phyloP scores from a whole-genome alignment of 2,797 vertebrate species.

The Florisuga fusca region DNA sequence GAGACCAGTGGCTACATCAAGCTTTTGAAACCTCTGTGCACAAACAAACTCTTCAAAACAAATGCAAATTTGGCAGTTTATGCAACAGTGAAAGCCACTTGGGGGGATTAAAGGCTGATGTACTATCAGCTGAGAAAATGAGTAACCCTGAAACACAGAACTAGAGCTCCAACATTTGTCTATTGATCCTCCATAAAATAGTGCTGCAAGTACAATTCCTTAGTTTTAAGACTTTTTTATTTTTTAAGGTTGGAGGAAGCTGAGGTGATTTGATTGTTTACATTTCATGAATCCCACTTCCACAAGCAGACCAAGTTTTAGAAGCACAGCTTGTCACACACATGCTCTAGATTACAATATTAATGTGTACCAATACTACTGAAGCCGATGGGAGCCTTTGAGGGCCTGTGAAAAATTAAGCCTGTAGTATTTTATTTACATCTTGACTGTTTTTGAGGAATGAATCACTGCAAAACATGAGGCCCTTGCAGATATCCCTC shows the following conservation, averaged over 20 bases:
- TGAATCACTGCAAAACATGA: not conserved
- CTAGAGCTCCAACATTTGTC: conserved; percentile 32
- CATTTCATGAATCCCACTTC: not conserved
- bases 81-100: conserved; percentile 47
- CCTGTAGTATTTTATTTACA: not conserved
- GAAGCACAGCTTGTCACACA: not conserved
- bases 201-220: not conserved
- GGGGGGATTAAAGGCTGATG: conserved; percentile 68
- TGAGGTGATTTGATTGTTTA: conserved; percentile 2
- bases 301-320: not conserved
- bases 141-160: conserved; percentile 57
- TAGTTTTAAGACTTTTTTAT: not conserved
- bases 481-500: not conserved
- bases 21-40: conserved; percentile 22
- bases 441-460: not conserved
- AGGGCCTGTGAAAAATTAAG: not conserved
- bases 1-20: conserved; percentile 39
- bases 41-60: conserved; percentile 66
- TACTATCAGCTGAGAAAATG: conserved; percentile 63
- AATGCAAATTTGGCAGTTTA: conserved; percentile 67
- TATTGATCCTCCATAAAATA: conserved; percentile 50
- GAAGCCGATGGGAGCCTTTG: not conserved
- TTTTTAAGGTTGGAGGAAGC: not conserved
- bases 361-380: not conserved
- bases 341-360: not conserved